Evolutionary conservation across 2,797 vertebrate genomes (phyloP).

Genomic region (Cottoperca gobio): DNA sequence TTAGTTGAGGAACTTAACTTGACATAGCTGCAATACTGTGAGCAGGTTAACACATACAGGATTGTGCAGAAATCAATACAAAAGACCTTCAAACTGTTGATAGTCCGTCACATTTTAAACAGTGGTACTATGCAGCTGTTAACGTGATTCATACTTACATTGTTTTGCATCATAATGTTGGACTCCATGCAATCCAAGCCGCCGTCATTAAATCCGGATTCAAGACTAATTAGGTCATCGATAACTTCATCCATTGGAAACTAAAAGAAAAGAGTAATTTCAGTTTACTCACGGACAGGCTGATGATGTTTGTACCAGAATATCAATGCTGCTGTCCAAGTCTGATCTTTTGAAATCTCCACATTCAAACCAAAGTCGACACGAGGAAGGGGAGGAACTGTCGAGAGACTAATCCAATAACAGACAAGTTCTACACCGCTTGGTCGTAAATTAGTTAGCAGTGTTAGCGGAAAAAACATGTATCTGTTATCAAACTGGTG

Average conservation of each 20-base stretch:
- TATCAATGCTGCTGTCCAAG: constrained; percentile 49
- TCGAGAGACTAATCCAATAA: constrained; percentile 69
- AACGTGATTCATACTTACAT: constrained; percentile 87
- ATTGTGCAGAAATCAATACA: constrained; percentile 31
- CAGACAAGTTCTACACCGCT: constrained; percentile 39
- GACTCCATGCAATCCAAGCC: constrained; percentile 91
- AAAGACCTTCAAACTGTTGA: constrained; percentile 31
- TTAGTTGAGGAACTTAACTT: constrained; percentile 21
- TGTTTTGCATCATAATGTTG: constrained; percentile 92
- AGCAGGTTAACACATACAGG: constrained; percentile 15
- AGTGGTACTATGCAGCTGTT: constrained; percentile 16
- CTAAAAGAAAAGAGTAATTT: constrained; percentile 83
- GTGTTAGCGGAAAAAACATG: constrained; percentile 39
- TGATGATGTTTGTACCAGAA: constrained; percentile 44
- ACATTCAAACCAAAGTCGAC: constrained; percentile 66
- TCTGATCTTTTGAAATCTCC: constrained; percentile 49
- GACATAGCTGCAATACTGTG: neutral
- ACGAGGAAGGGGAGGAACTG: constrained; percentile 32
- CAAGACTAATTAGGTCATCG: constrained; percentile 94
- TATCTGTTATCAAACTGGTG: constrained; percentile 70
- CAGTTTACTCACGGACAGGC: constrained; percentile 59
- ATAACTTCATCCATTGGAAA: constrained; percentile 96
- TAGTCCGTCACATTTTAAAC: neutral
- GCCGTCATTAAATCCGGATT: constrained; percentile 94
- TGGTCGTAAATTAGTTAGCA: constrained; percentile 35